Base-by-base conservation (phyloP, 1,140 invertebrate species). In the Tetragnatha versicolor region DNA sequence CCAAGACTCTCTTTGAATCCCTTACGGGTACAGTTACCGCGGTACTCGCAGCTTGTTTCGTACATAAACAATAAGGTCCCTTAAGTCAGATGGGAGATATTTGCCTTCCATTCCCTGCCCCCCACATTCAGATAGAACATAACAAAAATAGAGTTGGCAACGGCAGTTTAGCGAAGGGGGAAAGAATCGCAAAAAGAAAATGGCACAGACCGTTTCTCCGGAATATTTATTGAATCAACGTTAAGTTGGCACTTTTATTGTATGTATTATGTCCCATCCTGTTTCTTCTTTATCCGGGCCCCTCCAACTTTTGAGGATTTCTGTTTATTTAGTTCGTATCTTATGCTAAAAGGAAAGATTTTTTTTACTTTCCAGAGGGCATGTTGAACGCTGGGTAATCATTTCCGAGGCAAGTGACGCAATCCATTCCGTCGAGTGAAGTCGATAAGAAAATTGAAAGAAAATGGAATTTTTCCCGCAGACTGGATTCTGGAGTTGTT, bases 141-240 rank as follows among this genome's bases (percentile, higher is more conserved):
- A n/a, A n/a, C n/a, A n/a, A n/a, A 31, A 58, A 58, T 58, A 27
- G 55, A 58, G 55, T 58, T 58, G 55, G 55, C 55, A 58, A 31
- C 25, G 33, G 55, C 55, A 58, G 22, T 58, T 58, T 58, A 58
- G 22, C 2, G 29, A 31, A 58, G 22, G 29, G 27, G 55, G 33
- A 58, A 31, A 10, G 17, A 31, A 58, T 20, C 25, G 14, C n/a
- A n/a, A n/a, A 29, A 10, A 22, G 29, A 14, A 31, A 12, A 9
- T 12, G n/a, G n/a, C 5, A 31, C 22, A 31, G 6, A 29, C 25
- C 10, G 6, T 58, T 22, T 58, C 14, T n/a, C n/a, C 17, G 10
- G 55, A 58, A 58, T 58, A 58, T 58, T 58, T 58, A 58, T 58
- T 58, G 55, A 58, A 58, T 58, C 55, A 58, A 58, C 55, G n/a